Conservation (phyloP, 2,113 vertebrate species). For the Nyctereutes procyonoides region DNA sequence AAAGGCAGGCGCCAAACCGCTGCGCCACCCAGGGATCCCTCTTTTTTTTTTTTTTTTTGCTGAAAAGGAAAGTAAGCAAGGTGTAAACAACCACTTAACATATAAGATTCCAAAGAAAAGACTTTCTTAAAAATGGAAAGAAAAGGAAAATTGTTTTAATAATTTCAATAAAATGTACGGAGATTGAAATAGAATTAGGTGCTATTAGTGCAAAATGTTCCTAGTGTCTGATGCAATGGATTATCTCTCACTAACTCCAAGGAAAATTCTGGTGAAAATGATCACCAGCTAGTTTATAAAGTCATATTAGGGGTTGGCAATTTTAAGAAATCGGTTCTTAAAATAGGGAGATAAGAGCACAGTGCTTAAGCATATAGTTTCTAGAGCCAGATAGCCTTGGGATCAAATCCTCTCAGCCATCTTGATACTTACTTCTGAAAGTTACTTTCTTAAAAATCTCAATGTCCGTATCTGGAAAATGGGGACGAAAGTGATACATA, state of each 20-base stretch:
- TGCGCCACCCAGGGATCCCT: too few species aligned
- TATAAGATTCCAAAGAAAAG: slow-evolving; percentile 6
- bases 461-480: neutral
- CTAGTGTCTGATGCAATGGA: neutral
- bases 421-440: slow-evolving; percentile 14
- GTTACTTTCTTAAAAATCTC: slow-evolving; percentile 21
- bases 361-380: neutral
- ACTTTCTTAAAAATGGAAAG: neutral
- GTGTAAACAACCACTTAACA: neutral
- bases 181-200: slow-evolving; percentile 4
- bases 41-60: neutral
- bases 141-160: neutral
- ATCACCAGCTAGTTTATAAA: neutral
- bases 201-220: neutral
- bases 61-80: slow-evolving; percentile 11
- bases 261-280: neutral
- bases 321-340: neutral
- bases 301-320: neutral
- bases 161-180: neutral
- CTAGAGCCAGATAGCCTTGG: neutral
- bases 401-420: neutral
- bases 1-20: too few species aligned
- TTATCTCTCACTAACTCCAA: neutral
- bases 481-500: neutral
- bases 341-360: neutral